Percentiles rank a stretch among this genome's conserved stretches.
These are phyloP conservation scores for Scomberomorus guttatus DNA, from an alignment of 2,797 vertebrate genomes.

Conservation along the genomic window DNA sequence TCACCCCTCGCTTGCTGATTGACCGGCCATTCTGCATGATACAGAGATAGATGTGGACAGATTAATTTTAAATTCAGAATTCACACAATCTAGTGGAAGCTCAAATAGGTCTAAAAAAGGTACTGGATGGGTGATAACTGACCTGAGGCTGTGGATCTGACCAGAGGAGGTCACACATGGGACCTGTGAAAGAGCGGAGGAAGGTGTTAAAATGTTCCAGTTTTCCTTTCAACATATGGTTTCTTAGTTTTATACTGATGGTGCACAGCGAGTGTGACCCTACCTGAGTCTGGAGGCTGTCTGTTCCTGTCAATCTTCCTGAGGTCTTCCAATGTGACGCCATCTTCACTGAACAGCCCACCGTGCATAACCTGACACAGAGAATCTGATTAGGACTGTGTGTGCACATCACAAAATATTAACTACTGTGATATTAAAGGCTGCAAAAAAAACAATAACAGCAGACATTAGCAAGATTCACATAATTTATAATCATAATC, in stretches of 20 bases:
- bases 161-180: conserved; percentile 97
- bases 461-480: background rate
- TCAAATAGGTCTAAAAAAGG: background rate
- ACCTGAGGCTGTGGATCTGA: conserved; percentile 97
- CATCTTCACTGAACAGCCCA: conserved; percentile 95
- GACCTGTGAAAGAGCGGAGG: conserved; percentile 81
- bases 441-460: background rate
- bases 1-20: conserved; percentile 94
- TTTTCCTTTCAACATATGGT: background rate
- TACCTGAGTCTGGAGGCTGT: conserved; percentile 95
- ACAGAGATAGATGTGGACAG: background rate
- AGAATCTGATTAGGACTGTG: conserved; percentile 8
- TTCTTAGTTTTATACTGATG: background rate
- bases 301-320: conserved; percentile 94
- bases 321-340: conserved; percentile 93
- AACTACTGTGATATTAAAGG: background rate
- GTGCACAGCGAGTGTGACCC: background rate
- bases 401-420: background rate
- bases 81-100: background rate
- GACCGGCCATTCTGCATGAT: conserved; percentile 89
- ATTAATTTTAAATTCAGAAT: too few species aligned
- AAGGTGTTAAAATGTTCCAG: background rate
- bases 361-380: conserved; percentile 93
- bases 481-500: background rate
- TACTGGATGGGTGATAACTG: conserved; percentile 52